phyloP scores from a whole-genome alignment of 2,113 vertebrate species.

The Vulpes lagopus region DNA sequence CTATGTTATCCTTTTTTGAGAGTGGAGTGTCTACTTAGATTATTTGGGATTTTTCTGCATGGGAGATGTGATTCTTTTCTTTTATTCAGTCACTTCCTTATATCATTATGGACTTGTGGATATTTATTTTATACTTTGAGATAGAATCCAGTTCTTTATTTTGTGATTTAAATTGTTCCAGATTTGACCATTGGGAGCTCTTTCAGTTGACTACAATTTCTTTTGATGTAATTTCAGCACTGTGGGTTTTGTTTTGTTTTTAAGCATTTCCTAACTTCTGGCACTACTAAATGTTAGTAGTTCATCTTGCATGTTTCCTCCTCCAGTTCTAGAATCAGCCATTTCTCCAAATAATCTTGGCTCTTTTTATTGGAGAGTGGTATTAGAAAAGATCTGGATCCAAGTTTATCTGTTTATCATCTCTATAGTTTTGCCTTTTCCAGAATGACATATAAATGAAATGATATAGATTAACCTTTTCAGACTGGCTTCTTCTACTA shows the following conservation, averaged over 20 bases:
- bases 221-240: not conserved
- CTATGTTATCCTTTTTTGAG: not conserved
- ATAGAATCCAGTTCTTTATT: not conserved
- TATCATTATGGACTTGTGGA: not conserved
- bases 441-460: not conserved
- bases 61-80: not conserved
- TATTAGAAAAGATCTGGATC: not conserved
- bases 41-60: slow-evolving; percentile 12
- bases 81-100: not conserved
- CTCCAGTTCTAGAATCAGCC: not conserved
- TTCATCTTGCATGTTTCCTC: not conserved
- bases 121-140: slow-evolving; percentile 42
- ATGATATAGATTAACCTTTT: not conserved
- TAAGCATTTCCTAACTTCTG: not conserved
- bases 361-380: not conserved
- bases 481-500: not conserved
- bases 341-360: not conserved
- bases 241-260: not conserved
- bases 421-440: not conserved
- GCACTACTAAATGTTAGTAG: not conserved
- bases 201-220: not conserved
- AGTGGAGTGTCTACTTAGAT: not conserved
- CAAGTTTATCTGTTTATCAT: not conserved
- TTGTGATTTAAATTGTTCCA: slow-evolving; percentile 8
- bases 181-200: not conserved